Conservation (phyloP, 1,140 invertebrate genomes). For the Stegodyphus mimosarum region DNA sequence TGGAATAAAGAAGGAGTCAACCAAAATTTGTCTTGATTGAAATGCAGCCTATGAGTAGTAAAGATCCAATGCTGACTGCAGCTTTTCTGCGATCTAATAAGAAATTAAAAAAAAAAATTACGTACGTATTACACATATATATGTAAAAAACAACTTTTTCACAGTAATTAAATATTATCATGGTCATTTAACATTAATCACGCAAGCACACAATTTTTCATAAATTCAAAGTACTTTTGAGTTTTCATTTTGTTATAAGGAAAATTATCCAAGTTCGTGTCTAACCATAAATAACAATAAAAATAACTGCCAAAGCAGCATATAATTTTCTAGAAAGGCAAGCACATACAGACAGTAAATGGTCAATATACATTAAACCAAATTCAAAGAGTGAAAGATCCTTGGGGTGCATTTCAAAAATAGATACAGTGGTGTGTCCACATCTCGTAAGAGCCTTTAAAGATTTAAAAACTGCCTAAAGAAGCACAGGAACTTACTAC, state of each 20-base stretch:
- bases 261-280: background rate
- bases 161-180: background rate
- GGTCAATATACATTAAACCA: too few relatives aligned
- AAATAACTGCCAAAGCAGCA: too few relatives aligned
- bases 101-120: background rate
- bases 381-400: too few relatives aligned
- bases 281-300: background rate
- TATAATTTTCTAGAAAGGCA: too few relatives aligned
- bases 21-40: background rate
- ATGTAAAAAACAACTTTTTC: background rate
- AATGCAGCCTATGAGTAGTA: slow-evolving; percentile 23
- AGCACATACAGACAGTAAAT: too few relatives aligned
- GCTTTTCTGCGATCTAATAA: slow-evolving; percentile 43
- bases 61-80: slow-evolving; percentile 38
- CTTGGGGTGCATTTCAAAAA: too few relatives aligned
- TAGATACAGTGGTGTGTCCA: too few relatives aligned
- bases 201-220: background rate
- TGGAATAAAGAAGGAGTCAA: background rate
- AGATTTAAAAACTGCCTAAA: too few relatives aligned
- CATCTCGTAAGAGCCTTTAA: too few relatives aligned
- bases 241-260: background rate
- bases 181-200: too few relatives aligned
- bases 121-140: background rate
- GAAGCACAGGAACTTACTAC: too few relatives aligned
- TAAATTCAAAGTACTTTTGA: background rate